Base-by-base conservation (phyloP, 2,888 invertebrate species). In the Heliconius charithonia region DNA sequence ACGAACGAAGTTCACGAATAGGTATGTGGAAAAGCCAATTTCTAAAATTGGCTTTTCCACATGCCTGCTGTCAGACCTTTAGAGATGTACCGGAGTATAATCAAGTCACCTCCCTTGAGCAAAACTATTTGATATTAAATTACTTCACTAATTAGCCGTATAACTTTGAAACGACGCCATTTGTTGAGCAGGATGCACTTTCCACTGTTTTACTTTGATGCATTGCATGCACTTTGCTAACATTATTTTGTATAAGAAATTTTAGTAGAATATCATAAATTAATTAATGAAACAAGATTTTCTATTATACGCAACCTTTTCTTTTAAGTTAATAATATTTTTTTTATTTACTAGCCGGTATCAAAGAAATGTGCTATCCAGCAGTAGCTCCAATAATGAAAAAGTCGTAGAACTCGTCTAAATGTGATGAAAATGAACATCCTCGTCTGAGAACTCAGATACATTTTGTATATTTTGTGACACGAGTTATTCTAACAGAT, bases 41-140 rank as follows among this genome's bases (percentile, higher is more conserved):
- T 74, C 27, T 63, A 41, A 74, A 74, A n/a, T n/a, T n/a, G n/a
- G n/a, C n/a, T n/a, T n/a, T n/a, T n/a, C n/a, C n/a, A n/a, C n/a
- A n/a, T n/a, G n/a, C n/a, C n/a, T n/a, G n/a, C 62, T 74, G 62
- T 63, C 74, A 74, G 62, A 62, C 41, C 74, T 74, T 74, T 74
- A 37, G 59, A 41, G 27, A 74, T 74, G 74, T 87, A 86, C 86
- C 85, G 82, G 85, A 83, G 25, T 45, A 63, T 89, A 87, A 89
- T 88, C 87, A 87, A 86, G 84, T 80, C 83, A 78, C 78, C 81
- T 74, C 74, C 82, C 84, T 77, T 79, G 73, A 81, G 83, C 82
- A 83, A 81, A 81, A 82, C 83, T 84, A 85, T 84, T 86, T 84
- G 73, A 77, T 76, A 75, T 76, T 80, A 65, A 70, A 77, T 73